Base-by-base conservation (phyloP, 2,888 invertebrate species). In the Entomobrya proxima region DNA sequence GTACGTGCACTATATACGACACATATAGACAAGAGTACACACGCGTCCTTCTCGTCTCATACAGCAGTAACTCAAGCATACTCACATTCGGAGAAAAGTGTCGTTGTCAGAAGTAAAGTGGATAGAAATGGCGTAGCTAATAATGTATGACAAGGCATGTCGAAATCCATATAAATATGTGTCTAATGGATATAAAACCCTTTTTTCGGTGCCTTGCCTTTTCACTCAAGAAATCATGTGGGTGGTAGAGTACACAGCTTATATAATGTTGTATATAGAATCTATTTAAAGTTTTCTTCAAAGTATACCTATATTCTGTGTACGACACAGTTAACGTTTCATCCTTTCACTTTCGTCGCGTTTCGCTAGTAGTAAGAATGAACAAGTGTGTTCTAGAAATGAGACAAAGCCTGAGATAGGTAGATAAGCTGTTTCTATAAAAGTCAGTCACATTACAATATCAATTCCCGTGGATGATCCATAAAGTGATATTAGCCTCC, bases 91-190 rank as follows among this genome's bases (percentile, higher is more conserved):
- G 40, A 21, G 24, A 61, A 77, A 61, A 40, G 40, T 61, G 77
- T 77, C 61, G 52, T 30, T 61, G 58, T 77, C 77, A 61, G 30
- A 32, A 77, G 24, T 61, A 61, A 61, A 61, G 35, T 77, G 77
- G 61, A 55, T 72, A 50, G 52, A 52, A n/a, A 77, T 61, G 55
- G 80, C 67, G 80, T 67, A 64, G 69, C 80, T 80, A 80, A 80
- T 80, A 69, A 67, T 47, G 52, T 47, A 79, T 67, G 80, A 80
- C 69, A 72, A 50, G 55, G 35, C 55, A 76, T 76, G 55, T 47
- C 37, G 37, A 55, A 76, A 35, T 52, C 55, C 37, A 76, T 76
- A 32, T 55, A 55, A 76, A 52, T 76, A 76, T 55, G 30, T 47
- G 76, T 37, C 44, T 74, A 74, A 35, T 40, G 74, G 18, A 50